Evolutionary conservation across 2,797 vertebrate species (phyloP), one percentile per base, ranked within the genome.

Genomic region (Nothura maculosa): DNA sequence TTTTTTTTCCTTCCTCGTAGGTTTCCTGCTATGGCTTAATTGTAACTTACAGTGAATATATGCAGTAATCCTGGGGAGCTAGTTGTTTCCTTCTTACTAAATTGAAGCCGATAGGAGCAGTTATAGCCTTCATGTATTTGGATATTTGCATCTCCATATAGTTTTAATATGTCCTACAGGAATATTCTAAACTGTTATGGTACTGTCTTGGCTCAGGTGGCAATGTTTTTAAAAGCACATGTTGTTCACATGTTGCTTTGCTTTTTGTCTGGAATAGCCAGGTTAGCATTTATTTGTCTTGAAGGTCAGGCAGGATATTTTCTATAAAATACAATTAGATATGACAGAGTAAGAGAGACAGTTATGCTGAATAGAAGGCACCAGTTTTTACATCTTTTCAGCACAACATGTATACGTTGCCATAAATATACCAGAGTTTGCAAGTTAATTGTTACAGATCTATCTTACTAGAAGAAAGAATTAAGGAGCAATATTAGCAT

Each of bases 1-100:
- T 76, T 87, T 67, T 84, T 81, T 81, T 24, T 88, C 20, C 11
- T 87, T 90, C 32, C 27, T 55, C 2, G 0, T 28, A 74, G 61
- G 22, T 48, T 88, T n/a, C 79, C 54, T 68, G 22, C 73, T 93
- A 85, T 63, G 80, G 3, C 52, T 69, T 94, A 89, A 87, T 89
- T 86, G 60, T 89, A 91, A 69, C 82, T 90, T 79, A 34, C 57
- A 76, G 30, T n/a, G 52, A 76, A 47, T 79, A 90, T 76, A 47
- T 84, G 38, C 58, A 83, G 55, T 79, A 79, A 67, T 88, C 63
- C 84, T 63, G 27, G 82, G 15, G 30, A 79, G 52, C 43, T 79
- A 40, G 13, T 86, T 90, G 40, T 14, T 77, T 70, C 14, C 24
- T 8, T 86, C 74, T 84, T 77, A 67, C 81, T 88, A 92, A 88